These are phyloP conservation scores for Helostoma temminkii DNA, from an alignment of 2,797 vertebrate genomes.

Conservation along the genomic window DNA sequence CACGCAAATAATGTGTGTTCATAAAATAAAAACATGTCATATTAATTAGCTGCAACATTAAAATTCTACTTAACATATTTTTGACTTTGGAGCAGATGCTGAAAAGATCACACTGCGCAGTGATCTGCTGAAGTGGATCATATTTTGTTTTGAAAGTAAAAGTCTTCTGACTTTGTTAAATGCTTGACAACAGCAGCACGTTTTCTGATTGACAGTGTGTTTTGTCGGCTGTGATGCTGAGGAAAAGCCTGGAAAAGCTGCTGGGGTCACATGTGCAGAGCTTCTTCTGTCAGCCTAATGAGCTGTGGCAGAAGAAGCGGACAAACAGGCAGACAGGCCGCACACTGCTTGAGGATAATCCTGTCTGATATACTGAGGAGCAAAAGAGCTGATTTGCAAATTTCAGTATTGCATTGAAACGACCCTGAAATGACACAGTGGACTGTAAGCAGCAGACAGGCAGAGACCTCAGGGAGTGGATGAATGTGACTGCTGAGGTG, in stretches of 20 bases:
- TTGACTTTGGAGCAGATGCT: background rate
- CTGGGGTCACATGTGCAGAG: constrained; percentile 58
- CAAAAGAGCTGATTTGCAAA: constrained; percentile 79
- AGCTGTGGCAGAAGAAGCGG: constrained; percentile 58
- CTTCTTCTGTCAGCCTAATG: constrained; percentile 64
- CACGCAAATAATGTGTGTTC: no score
- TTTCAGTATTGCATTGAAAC: constrained; percentile 64
- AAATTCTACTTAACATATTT: no score
- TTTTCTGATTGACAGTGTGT: constrained; percentile 37
- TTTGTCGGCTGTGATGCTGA: constrained; percentile 36
- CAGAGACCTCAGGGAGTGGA: constrained; percentile 42
- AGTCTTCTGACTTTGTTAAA: constrained; percentile 2
- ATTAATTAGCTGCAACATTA: background rate
- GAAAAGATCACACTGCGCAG: background rate
- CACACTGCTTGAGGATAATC: constrained; percentile 73
- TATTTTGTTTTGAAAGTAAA: background rate
- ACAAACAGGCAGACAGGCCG: constrained; percentile 61
- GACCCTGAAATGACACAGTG: constrained; percentile 70
- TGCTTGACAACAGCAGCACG: constrained; percentile 11
- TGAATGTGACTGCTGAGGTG: constrained; percentile 53
- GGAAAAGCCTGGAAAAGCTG: constrained; percentile 54
- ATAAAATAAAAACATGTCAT: no score
- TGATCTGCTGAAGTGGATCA: background rate
- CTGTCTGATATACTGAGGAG: constrained; percentile 70
- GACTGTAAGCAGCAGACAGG: constrained; percentile 50